A percentile compares a stretch with the other conserved stretches of the same genome.
Conservation (phyloP, 2,113 vertebrate species). For the Balaenoptera acutorostrata region DNA sequence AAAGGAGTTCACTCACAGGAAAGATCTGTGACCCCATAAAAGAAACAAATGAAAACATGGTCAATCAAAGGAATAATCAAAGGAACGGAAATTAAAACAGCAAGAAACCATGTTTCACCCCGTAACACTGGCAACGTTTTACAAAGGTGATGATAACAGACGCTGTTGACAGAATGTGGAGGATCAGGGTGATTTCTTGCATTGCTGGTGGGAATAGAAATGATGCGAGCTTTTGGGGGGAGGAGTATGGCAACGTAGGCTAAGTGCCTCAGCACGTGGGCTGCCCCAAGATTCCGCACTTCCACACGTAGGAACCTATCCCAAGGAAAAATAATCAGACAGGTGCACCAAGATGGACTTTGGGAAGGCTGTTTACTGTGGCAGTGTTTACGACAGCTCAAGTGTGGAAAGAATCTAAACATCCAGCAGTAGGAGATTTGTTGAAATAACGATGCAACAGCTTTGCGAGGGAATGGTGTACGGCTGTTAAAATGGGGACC, state of each 20-base stretch:
- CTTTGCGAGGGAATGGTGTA: fast-evolving
- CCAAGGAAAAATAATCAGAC: background rate
- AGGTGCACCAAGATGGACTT: fast-evolving
- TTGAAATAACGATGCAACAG: no score
- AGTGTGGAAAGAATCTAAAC: background rate
- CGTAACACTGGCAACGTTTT: background rate
- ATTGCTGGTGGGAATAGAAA: background rate
- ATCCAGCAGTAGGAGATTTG: background rate
- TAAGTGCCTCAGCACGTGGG: background rate
- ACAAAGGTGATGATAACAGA: background rate
- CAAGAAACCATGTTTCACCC: background rate
- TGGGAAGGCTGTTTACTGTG: background rate
- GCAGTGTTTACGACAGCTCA: background rate
- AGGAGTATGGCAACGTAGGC: fast-evolving
- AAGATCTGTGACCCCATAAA: background rate
- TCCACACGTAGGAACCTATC: background rate
- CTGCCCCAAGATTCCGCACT: no score
- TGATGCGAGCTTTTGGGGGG: fast-evolving
- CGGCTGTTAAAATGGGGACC: fast-evolving
- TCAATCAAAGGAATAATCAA: background rate
- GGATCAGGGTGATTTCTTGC: background rate
- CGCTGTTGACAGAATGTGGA: background rate
- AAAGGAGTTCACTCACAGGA: background rate
- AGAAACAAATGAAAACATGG: background rate
- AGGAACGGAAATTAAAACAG: background rate